These are phyloP conservation scores for Manis javanica DNA, from an alignment of 2,797 vertebrate species.

Conservation along the genomic window DNA sequence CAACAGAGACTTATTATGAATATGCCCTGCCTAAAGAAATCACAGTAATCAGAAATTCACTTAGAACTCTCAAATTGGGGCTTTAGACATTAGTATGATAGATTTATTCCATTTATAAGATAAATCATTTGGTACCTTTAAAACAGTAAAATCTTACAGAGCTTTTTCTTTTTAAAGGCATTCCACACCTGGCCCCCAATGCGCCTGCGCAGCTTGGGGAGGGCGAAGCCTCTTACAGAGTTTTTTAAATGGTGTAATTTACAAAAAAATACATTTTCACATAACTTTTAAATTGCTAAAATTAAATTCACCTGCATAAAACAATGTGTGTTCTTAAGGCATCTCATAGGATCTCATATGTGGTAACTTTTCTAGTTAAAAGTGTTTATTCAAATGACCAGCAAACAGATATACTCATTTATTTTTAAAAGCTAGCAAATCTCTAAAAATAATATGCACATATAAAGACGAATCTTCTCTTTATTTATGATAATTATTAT, in stretches of 20 bases:
- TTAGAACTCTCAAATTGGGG: neutral
- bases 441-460: constrained; percentile 5
- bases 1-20: neutral
- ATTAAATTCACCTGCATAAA: constrained; percentile 24
- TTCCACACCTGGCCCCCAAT: no score
- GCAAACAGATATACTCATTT: neutral
- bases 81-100: neutral
- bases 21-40: neutral
- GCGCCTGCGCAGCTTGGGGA: no score
- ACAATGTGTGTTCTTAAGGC: neutral
- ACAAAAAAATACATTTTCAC: neutral
- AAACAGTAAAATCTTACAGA: neutral
- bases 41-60: neutral
- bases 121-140: neutral
- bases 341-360: neutral
- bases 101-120: neutral
- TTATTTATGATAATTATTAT: neutral
- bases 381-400: neutral
- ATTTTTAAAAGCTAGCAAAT: constrained; percentile 22
- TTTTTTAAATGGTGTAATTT: constrained; percentile 1
- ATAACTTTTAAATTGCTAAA: constrained; percentile 7
- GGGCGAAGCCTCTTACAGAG: neutral
- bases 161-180: neutral
- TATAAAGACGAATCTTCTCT: neutral
- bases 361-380: neutral